Evolutionary conservation across 64 coral and sea anemone genomes (phyloP), one percentile per base, ranked within the genome.

Genomic region (Dendronephthya gigantea): DNA sequence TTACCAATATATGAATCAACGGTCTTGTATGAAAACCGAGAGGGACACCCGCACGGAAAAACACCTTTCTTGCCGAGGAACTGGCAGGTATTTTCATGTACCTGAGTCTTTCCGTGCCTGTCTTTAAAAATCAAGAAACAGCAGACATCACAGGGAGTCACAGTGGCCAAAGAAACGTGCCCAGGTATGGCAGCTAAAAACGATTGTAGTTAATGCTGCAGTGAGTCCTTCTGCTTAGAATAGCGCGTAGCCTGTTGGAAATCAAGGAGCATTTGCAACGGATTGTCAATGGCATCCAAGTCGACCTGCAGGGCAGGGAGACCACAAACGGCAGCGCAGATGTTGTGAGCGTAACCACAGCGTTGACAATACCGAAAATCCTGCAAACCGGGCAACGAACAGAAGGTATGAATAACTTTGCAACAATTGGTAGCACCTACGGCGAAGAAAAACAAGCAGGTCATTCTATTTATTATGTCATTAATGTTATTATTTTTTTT

Each of bases 391-490:
- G 85, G 38, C 85, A 87, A 4, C 62, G 10, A 3, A 68, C 85
- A 11, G 85, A 87, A 9, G 85, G 85, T 3, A 43, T 12, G 40
- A 72, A 87, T 2, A 87, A n/a, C 68, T 87, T 87, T 7, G 55
- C 68, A 0, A 69, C 37, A 14, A 39, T 14, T 31, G 85, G 85
- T 12, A 68, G 32, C 10, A 37, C 33, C 85, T 87, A 66, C 2
- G 29, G 2, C 6, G 29, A 30, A n/a, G n/a, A 22, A 2, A 35
- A n/a, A 2, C 83, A 7, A 0, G 31, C 82, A 83, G 6, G 22
- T 66, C 6, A 15, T 17, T n/a, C 19, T 5, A 5, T 3, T 66
- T 66, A 2, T 6, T 22, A 8, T 30, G 2, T 5, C 19, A n/a
- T 5, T 3, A n/a, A 5, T 66, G 22, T 6, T 66, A 30, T n/a